Base-by-base conservation (phyloP, 2,888 invertebrate genomes). In the Eremobia ochroleuca region DNA sequence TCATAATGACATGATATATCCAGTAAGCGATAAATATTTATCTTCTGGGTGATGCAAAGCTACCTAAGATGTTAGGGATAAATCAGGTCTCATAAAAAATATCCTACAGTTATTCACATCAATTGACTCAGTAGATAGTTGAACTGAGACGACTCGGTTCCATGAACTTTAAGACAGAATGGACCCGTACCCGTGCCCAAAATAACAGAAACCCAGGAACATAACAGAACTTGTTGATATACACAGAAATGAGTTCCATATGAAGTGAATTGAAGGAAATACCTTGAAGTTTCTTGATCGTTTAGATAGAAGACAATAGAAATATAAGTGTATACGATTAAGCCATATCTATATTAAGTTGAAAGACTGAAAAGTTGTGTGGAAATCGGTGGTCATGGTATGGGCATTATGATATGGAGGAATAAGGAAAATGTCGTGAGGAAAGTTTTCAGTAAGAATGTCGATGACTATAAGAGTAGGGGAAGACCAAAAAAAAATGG, bases 111-210 rank as follows among this genome's bases (percentile, higher is more conserved):
- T 37, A 43, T 13, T 43, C 52, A 28, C 25, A 43, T 46, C 13
- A 40, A n/a, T 40, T 46, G 28, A 34, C 28, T 2, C n/a, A 5
- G 31, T 46, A 43, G 58, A 28, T 73, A 73, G 52, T 65, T 76
- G 58, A 18, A 62, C 37, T 58, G 34, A n/a, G 31, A 71, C 15
- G 11, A 55, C 21, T 58, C 77, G 58, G 67, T 68, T 81, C 67
- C 77, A 58, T 71, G 58, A 77, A 64, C 73, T 70, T n/a, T 5
- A 61, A 61, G 31, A 61, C 55, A 21, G 21, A 72, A 34, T 15
- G 25, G 58, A 78, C 71, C 64, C 9, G n/a, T n/a, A 31, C 15
- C 55, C 40, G 2, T 9, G 11, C 78, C 78, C 77, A 83, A 65
- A 69, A 72, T n/a, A 73, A 81, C 34, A 65, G 18, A 40, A 25